These are phyloP conservation scores for Cavia aperea DNA, from an alignment of 2,113 vertebrate genomes.

Conservation along the genomic window DNA sequence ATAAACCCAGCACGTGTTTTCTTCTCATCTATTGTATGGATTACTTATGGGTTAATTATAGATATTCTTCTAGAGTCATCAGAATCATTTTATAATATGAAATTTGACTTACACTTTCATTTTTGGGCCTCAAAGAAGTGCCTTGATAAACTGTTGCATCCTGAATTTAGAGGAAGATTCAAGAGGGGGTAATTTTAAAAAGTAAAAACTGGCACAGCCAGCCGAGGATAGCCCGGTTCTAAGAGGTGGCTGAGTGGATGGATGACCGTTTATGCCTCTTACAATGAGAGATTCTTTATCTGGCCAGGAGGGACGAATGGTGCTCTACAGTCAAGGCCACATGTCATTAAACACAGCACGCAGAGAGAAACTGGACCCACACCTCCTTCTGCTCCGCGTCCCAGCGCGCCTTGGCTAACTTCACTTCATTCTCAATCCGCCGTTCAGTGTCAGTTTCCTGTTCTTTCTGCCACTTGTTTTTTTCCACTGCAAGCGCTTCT, in stretches of 20 bases:
- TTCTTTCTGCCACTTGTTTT: conserved; percentile 81
- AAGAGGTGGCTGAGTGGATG: background rate
- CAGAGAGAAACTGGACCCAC: conserved; percentile 38
- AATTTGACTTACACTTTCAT: background rate
- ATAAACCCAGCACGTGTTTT: background rate
- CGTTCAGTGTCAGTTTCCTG: conserved; percentile 74
- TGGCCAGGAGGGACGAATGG: background rate
- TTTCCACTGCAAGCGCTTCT: conserved; percentile 71
- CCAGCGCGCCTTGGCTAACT: conserved; percentile 74
- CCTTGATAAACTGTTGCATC: background rate
- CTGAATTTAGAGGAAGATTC: conserved; percentile 5
- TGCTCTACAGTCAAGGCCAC: background rate
- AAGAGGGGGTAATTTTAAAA: background rate
- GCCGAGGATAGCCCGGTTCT: background rate
- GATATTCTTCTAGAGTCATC: background rate
- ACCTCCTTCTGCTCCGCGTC: conserved; percentile 81
- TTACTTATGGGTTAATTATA: background rate
- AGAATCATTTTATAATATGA: conserved; percentile 7
- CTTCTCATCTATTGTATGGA: background rate
- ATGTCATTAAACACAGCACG: background rate
- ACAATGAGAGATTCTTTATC: background rate
- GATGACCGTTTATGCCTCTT: background rate
- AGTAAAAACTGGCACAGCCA: background rate
- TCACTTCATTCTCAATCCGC: conserved; percentile 74
- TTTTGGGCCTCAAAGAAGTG: background rate